Evolutionary conservation across 2,113 vertebrate genomes (phyloP).

Genomic region (Ellobius talpinus): DNA sequence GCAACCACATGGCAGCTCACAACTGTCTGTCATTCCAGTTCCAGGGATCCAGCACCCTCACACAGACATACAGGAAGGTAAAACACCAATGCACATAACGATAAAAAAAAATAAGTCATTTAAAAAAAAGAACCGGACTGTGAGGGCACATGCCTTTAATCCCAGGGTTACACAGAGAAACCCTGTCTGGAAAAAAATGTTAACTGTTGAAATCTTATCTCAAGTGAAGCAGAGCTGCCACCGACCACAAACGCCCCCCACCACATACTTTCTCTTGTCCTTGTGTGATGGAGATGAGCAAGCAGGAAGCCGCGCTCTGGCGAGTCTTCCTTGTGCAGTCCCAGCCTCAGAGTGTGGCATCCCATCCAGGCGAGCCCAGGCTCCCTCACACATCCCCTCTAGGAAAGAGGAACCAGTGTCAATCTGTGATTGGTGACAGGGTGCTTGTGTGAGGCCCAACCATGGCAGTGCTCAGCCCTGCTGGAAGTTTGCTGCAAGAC

Average conservation of each 20-base stretch:
- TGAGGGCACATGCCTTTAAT: neutral
- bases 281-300: neutral
- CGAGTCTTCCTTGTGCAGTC: neutral
- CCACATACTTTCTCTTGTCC: neutral
- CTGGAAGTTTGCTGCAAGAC: neutral
- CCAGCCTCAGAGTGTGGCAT: neutral
- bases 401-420: neutral
- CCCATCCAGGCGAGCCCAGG: accelerated
- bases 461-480: neutral
- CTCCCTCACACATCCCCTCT: neutral
- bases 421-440: neutral
- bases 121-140: neutral
- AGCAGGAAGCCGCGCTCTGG: neutral
- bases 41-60: neutral
- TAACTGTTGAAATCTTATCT: constrained; percentile 55
- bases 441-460: accelerated
- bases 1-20: neutral
- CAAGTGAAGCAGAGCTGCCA: neutral
- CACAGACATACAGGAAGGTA: neutral
- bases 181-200: neutral
- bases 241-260: neutral
- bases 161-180: neutral
- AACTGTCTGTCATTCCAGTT: neutral
- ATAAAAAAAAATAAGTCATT: neutral
- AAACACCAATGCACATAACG: neutral